These are phyloP conservation scores for Phaetusa simplex DNA, from an alignment of 2,113 vertebrate genomes.

Conservation along the genomic window DNA sequence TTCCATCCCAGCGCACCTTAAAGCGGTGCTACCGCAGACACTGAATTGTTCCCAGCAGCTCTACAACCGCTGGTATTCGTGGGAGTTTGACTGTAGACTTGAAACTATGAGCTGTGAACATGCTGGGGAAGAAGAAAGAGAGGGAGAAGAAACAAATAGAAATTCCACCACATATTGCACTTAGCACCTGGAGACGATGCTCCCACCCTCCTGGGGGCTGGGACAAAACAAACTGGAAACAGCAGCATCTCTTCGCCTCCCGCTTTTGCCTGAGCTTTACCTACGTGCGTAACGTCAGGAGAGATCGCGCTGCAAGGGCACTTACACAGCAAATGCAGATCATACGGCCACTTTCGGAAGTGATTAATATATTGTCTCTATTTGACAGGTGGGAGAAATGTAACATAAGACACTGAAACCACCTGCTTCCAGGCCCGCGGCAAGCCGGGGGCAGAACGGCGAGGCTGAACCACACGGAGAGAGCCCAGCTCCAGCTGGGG, in stretches of 20 bases:
- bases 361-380: not conserved
- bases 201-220: not conserved
- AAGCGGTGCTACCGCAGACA: not conserved
- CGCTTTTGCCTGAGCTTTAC: not conserved
- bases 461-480: not conserved
- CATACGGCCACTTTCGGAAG: not conserved
- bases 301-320: rapidly evolving
- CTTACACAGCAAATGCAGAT: not conserved
- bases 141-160: not conserved
- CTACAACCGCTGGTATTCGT: not conserved
- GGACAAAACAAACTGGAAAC: not conserved
- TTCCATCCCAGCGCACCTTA: not conserved
- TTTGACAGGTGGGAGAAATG: not conserved
- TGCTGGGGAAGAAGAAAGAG: not conserved
- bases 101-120: not conserved
- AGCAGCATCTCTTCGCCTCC: not conserved
- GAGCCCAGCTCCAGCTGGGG: rapidly evolving
- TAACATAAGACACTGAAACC: not conserved
- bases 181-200: not conserved
- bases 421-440: not conserved
- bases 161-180: not conserved
- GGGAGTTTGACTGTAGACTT: not conserved
- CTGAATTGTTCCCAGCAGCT: not conserved
- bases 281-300: rapidly evolving
- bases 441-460: not conserved